Conservation (phyloP, 2,888 invertebrate species). For the Xestobium rufovillosum region DNA sequence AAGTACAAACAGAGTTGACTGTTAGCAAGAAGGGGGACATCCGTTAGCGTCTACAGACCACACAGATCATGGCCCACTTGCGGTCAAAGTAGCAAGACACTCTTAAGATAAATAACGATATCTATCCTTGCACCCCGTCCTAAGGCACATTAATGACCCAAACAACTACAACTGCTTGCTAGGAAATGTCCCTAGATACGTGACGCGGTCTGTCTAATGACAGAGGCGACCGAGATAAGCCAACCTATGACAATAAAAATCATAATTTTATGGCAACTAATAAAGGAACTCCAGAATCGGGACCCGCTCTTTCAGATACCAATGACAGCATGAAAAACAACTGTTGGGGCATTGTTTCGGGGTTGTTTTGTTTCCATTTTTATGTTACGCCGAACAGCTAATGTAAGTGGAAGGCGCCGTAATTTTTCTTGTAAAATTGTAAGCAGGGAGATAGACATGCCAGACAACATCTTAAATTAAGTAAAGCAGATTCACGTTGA, state of each 20-base stretch:
- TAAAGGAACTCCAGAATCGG: too few relatives aligned
- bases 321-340: too few relatives aligned
- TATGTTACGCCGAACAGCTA: too few relatives aligned
- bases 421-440: too few relatives aligned
- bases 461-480: too few relatives aligned
- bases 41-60: slow-evolving; percentile 32
- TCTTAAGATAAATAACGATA: slow-evolving; percentile 45
- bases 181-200: slow-evolving; percentile 34
- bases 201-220: slow-evolving; percentile 28
- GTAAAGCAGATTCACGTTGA: too few relatives aligned
- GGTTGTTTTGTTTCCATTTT: too few relatives aligned
- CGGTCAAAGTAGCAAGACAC: slow-evolving; percentile 39
- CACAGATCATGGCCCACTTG: slow-evolving; percentile 40
- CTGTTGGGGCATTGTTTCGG: too few relatives aligned
- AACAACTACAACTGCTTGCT: slow-evolving; percentile 38
- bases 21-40: slow-evolving; percentile 30
- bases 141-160: slow-evolving; percentile 41
- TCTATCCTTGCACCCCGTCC: slow-evolving; percentile 37
- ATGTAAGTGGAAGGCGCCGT: too few relatives aligned
- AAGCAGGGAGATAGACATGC: too few relatives aligned
- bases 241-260: slow-evolving; percentile 28
- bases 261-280: slow-evolving; percentile 27
- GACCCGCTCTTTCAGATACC: too few relatives aligned
- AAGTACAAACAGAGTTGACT: slow-evolving; percentile 40
- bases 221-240: slow-evolving; percentile 26